Percentiles rank a stretch among this genome's conserved stretches.
Conservation (phyloP, 2,888 invertebrate genomes). For the Melanostoma scalare region DNA sequence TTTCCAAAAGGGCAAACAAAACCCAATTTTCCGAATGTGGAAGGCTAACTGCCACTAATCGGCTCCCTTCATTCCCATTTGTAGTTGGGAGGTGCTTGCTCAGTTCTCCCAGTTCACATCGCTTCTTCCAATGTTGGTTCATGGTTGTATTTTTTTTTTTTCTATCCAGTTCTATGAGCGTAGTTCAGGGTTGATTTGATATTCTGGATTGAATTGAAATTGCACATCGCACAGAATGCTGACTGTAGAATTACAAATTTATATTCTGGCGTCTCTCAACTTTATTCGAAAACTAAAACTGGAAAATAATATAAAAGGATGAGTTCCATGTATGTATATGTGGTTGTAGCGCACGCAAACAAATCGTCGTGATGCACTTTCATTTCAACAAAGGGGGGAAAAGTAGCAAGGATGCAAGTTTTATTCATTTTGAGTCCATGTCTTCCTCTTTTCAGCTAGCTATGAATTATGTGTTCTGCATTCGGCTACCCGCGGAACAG, state of each 20-base stretch:
- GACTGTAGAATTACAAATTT: constrained; percentile 72
- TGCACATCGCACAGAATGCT: constrained; percentile 67
- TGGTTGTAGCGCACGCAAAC: constrained; percentile 52
- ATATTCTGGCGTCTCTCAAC: constrained; percentile 67
- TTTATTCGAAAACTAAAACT: constrained; percentile 64
- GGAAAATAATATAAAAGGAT: constrained; percentile 61
- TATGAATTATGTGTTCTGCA: constrained; percentile 53
- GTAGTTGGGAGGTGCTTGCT: not conserved
- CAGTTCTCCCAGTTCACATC: constrained; percentile 6
- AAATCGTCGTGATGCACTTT: constrained; percentile 68
- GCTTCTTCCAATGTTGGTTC: constrained; percentile 12
- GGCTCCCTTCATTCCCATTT: no score
- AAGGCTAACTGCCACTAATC: no score
- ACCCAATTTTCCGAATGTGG: no score
- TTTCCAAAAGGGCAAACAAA: no score
- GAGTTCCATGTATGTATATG: constrained; percentile 15
- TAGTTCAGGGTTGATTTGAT: constrained; percentile 61
- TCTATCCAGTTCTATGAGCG: constrained; percentile 26
- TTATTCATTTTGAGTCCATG: constrained; percentile 68
- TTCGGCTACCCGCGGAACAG: constrained; percentile 39
- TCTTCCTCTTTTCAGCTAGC: constrained; percentile 41
- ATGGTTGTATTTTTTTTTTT: constrained; percentile 37
- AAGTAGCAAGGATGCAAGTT: constrained; percentile 69
- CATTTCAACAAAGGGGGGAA: constrained; percentile 46
- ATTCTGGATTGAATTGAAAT: constrained; percentile 70